Conservation (phyloP, 2,797 vertebrate species). For the Tiaroga cobitis region DNA sequence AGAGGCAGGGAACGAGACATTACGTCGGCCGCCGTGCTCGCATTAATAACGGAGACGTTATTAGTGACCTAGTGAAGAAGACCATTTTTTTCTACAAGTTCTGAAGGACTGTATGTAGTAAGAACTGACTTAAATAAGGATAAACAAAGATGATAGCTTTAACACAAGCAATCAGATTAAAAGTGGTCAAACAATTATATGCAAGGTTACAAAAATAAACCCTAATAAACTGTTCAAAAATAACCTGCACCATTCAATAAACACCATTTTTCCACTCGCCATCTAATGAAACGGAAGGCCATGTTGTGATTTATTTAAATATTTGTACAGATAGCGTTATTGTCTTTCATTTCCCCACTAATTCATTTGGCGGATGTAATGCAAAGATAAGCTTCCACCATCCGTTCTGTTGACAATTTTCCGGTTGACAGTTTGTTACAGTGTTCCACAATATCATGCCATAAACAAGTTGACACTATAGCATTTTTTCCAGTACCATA, state of each 20-base stretch:
- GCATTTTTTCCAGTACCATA: too few species aligned
- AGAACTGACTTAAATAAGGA: neutral
- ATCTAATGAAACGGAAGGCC: neutral
- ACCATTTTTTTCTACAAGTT: neutral
- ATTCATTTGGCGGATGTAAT: neutral
- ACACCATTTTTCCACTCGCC: neutral
- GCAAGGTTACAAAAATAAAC: neutral
- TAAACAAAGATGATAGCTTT: too few species aligned
- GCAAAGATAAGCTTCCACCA: neutral
- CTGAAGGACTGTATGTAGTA: neutral
- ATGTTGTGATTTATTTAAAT: neutral
- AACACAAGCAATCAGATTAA: neutral
- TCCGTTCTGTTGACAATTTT: neutral
- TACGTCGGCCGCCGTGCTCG: too few species aligned
- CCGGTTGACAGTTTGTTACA: neutral
- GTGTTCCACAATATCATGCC: neutral
- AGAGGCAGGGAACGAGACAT: too few species aligned
- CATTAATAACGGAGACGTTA: too few species aligned
- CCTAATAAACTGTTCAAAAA: neutral
- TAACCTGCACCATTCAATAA: neutral
- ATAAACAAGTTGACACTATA: too few species aligned
- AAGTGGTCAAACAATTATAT: neutral
- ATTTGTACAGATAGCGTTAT: neutral
- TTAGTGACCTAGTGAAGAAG: neutral
- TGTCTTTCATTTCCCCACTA: neutral